Percentiles rank a stretch among this genome's conserved stretches.
phyloP scores from a whole-genome alignment of 1,140 invertebrate genomes.

The Hycleus phaleratus region DNA sequence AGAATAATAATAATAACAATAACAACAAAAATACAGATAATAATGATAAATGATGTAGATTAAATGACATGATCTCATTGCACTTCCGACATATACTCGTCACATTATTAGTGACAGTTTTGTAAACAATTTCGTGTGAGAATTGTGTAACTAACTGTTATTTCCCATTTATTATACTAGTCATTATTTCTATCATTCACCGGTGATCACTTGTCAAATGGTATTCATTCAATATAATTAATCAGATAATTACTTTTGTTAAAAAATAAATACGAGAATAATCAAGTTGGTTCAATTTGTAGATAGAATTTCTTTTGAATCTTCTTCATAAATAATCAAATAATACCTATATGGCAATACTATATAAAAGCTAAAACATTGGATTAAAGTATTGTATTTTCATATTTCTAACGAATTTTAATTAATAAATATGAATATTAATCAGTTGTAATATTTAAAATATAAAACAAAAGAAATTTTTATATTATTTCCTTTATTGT shows the following conservation, averaged over 20 bases:
- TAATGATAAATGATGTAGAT: background rate
- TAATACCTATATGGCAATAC: too few relatives aligned
- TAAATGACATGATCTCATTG: constrained; percentile 1
- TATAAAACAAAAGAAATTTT: background rate
- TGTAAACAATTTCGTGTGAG: constrained; percentile 14
- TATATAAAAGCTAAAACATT: too few relatives aligned
- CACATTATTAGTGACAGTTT: constrained; percentile 11
- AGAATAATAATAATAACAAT: background rate
- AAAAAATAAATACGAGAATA: too few relatives aligned
- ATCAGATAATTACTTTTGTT: background rate
- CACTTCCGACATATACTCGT: constrained; percentile 3
- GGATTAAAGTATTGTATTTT: too few relatives aligned
- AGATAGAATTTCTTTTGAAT: too few relatives aligned
- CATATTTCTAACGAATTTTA: too few relatives aligned
- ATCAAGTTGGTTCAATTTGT: too few relatives aligned
- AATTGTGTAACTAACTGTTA: constrained; percentile 17
- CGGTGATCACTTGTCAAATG: constrained; percentile 15
- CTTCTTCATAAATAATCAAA: too few relatives aligned
- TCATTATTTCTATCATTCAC: constrained; percentile 13
- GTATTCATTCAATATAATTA: constrained; percentile 14
- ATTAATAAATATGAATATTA: background rate
- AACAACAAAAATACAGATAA: background rate
- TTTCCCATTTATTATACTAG: constrained; percentile 15
- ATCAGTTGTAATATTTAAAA: background rate
- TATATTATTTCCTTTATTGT: background rate